Base-by-base conservation (phyloP, 2,888 invertebrate genomes). In the Physocephala rufipes region DNA sequence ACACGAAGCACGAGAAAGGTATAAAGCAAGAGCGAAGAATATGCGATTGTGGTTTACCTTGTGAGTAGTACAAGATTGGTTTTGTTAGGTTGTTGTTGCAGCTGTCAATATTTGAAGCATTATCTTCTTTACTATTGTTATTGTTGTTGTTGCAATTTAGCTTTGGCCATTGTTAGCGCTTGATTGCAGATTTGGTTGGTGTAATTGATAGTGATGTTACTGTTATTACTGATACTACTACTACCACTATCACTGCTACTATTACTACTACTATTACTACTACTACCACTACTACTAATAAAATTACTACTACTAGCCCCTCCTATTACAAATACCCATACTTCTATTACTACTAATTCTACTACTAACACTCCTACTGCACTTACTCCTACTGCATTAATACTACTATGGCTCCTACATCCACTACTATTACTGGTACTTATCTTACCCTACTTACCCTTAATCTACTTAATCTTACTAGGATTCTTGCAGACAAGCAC, bases 1-100 rank as follows among this genome's bases (percentile, higher is more conserved):
- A 47, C 1, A 47, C 16, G 58, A 2, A 58, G 58, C 19, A 59
- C 28, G 24, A 59, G 59, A 59, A 12, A 16, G 16, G n/a, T 26
- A 59, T 36, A 12, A 2, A 61, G 28, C 16, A 53, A 61, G 30
- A 36, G 36, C 2, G 59, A 59, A 36, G 61, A 61, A 61, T 19
- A 36, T 36, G 47, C 64, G 28, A 64, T 49, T 64, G 64, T 51
- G 51, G 66, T 66, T 66, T 28, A 53, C 66, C 66, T 66, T 66
- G 66, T 53, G 53, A 30, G 13, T 26, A 21, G 63, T 26, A 28
- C 19, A 1, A 45, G 19, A 24, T 63, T 63, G 45, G 51, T 65
- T 1, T n/a, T 51, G 28, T 26, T 65, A 30, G 49, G 16, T 65
- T 49, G 65, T 51, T 51, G 30, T 49, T 49, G 19, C 36, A 16